Percentiles rank a stretch among this genome's conserved stretches.
Evolutionary conservation across 2,888 invertebrate species (phyloP).

Genomic region (Eupithecia tripunctaria): DNA sequence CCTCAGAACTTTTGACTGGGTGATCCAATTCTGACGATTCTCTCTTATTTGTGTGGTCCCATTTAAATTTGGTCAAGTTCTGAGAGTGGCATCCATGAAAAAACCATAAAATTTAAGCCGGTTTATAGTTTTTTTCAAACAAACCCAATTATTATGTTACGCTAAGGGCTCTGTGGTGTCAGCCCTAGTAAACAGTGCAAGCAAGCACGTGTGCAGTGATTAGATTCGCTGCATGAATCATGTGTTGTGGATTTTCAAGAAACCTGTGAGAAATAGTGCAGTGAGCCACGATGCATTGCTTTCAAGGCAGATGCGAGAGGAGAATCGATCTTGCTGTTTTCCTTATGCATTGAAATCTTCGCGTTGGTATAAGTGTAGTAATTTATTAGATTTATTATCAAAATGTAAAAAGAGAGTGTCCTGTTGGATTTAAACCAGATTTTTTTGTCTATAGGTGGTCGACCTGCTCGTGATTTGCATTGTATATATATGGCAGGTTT

Average conservation of each 20-base stretch:
- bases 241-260: slow-evolving; percentile 45
- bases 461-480: not conserved
- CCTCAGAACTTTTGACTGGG: too few relatives aligned
- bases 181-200: slow-evolving; percentile 37
- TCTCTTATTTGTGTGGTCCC: too few relatives aligned
- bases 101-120: too few relatives aligned
- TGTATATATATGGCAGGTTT: too few relatives aligned
- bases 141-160: not conserved
- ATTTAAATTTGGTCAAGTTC: too few relatives aligned
- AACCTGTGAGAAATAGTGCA: slow-evolving; percentile 43
- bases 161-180: not conserved
- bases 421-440: not conserved
- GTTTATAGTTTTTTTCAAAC: too few relatives aligned
- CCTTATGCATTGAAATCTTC: slow-evolving; percentile 6
- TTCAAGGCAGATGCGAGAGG: slow-evolving; percentile 8
- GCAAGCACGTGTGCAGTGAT: slow-evolving; percentile 47
- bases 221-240: slow-evolving; percentile 48
- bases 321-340: slow-evolving; percentile 9
- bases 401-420: not conserved
- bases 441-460: not conserved
- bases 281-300: slow-evolving; percentile 25
- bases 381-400: not conserved
- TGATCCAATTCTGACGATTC: too few relatives aligned
- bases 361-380: not conserved
- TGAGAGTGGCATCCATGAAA: too few relatives aligned